Percentiles rank a stretch among this genome's conserved stretches.
Conservation (phyloP, 1,140 invertebrate species). For the Calosoma granatense region DNA sequence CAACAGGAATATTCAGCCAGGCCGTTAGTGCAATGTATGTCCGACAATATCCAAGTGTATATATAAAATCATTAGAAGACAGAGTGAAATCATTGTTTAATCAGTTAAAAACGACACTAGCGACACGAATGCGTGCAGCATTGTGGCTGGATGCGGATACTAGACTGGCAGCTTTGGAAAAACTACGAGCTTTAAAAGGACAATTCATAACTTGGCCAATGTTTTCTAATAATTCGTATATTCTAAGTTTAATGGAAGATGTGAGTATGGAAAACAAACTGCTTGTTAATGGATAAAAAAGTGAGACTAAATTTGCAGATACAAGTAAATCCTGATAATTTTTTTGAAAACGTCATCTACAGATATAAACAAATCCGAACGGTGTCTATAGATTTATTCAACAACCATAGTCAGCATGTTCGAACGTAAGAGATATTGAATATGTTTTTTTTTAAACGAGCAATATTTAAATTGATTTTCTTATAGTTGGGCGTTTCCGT, state of each 20-base stretch:
- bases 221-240: constrained; percentile 34
- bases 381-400: constrained; percentile 23
- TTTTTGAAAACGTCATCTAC: constrained; percentile 43
- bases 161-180: constrained; percentile 43
- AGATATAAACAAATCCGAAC: constrained; percentile 35
- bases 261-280: constrained; percentile 22
- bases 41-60: constrained; percentile 34
- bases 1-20: constrained; percentile 34
- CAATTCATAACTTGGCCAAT: constrained; percentile 42
- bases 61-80: constrained; percentile 33
- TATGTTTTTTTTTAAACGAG: constrained; percentile 17
- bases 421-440: constrained; percentile 27
- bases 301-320: constrained; percentile 29
- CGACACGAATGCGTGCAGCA: constrained; percentile 43
- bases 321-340: constrained; percentile 43
- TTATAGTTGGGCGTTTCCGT: constrained; percentile 34
- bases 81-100: constrained; percentile 28
- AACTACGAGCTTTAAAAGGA: constrained; percentile 42
- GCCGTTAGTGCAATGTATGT: constrained; percentile 38
- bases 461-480: constrained; percentile 12
- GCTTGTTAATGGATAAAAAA: background rate
- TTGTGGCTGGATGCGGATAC: constrained; percentile 56
- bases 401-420: constrained; percentile 22
- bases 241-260: constrained; percentile 30
- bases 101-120: constrained; percentile 41